These are phyloP conservation scores for Mongoloraphidia duomilia DNA, from an alignment of 2,888 invertebrate genomes.

Conservation along the genomic window DNA sequence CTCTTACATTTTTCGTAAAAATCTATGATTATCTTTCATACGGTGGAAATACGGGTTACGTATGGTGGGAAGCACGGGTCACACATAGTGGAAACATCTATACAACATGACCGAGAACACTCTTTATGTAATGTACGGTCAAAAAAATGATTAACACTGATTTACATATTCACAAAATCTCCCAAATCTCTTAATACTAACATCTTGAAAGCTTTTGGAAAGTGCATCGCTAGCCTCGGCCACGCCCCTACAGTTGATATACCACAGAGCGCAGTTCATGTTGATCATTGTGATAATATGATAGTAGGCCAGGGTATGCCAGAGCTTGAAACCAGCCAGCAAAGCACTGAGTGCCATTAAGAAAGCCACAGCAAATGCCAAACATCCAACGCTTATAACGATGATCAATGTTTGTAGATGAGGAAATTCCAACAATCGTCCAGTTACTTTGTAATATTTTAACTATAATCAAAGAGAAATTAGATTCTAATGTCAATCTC, in stretches of 20 bases:
- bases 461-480: slow-evolving; percentile 25
- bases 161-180: not conserved
- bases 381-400: slow-evolving; percentile 45
- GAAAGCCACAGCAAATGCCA: slow-evolving; percentile 43
- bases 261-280: slow-evolving; percentile 59
- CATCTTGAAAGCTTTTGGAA: slow-evolving; percentile 26
- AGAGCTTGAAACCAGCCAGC: slow-evolving; percentile 46
- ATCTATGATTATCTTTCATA: too few relatives aligned
- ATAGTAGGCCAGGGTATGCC: slow-evolving; percentile 46
- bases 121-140: too few relatives aligned
- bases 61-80: too few relatives aligned
- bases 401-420: slow-evolving; percentile 42
- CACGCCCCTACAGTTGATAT: slow-evolving; percentile 51
- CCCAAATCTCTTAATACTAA: slow-evolving; percentile 11
- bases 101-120: too few relatives aligned
- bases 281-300: slow-evolving; percentile 58
- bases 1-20: too few relatives aligned
- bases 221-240: slow-evolving; percentile 37
- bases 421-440: slow-evolving; percentile 46
- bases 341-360: slow-evolving; percentile 42
- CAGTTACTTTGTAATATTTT: slow-evolving; percentile 39
- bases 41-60: too few relatives aligned
- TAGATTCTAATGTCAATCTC: not conserved
- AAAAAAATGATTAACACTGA: too few relatives aligned
- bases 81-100: too few relatives aligned